Base-by-base conservation (phyloP, 2,113 vertebrate genomes). In the Percina caprodes region DNA sequence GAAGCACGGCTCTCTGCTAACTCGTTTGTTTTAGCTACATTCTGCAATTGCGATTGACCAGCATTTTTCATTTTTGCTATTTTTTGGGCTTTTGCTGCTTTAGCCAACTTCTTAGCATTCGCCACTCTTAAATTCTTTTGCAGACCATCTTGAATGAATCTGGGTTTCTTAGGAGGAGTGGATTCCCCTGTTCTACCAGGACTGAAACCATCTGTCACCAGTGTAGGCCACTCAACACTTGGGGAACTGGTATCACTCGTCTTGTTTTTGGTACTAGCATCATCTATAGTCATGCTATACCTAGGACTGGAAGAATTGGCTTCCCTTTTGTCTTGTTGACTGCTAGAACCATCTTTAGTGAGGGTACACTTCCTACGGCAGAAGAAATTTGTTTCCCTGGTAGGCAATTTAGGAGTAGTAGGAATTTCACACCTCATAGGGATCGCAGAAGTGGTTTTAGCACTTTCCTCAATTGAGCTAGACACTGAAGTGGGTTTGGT, bases 101-200 rank as follows among this genome's bases (percentile, higher is more conserved):
- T 73, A 35, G 74, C 5, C 14, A 83, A 33, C 46, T 56, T 83
- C 13, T 66, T 72, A 11, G 69, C 59, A 46, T 74, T 85, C 2
- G n/a, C 26, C 39, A 26, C 19, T 51, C 51, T 80, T 19, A 46
- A 26, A 35, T 21, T 78, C 2, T 19, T 62, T 69, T 63, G 56
- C 18, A 1, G 26, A 24, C 3, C 23, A 24, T 58, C 62, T 55
- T 79, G 23, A 65, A 26, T 48, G 59, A 66, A 30, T 74, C 58
- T 88, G 58, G 52, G 58, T 79, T 81, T 90, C 26, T 84, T 86
- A 30, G 59, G 14, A 52, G 61, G 19, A 33, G 49, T 58, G 0
- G 77, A 45, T 56, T 69, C 71, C 23, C 8, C 5, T 13, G 9
- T 18, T 7, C n/a, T 69, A 65, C 15, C 30, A 33, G 61, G 14